Evolutionary conservation across 2,113 vertebrate genomes (phyloP).

Genomic region (Epinephelus cyanopodus): DNA sequence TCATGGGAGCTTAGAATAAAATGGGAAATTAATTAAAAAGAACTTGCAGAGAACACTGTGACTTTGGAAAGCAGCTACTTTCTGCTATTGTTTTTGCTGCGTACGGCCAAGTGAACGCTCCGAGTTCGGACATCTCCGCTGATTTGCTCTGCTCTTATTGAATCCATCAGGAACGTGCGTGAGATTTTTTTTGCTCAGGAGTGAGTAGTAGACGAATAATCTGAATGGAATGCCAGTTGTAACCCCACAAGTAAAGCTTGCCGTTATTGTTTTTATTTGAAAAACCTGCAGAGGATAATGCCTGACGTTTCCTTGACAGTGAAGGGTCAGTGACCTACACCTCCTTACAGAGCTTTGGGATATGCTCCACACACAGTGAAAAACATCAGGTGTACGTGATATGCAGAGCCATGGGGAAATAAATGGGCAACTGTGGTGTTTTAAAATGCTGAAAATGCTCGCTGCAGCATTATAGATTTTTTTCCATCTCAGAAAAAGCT

Average conservation of each 20-base stretch:
- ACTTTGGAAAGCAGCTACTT: not conserved
- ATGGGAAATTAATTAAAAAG: slow-evolving; percentile 41
- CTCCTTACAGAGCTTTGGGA: slow-evolving; percentile 47
- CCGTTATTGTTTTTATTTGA: slow-evolving; percentile 61
- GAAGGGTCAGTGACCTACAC: slow-evolving; percentile 56
- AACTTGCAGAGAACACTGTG: slow-evolving; percentile 11
- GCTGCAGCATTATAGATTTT: slow-evolving; percentile 12
- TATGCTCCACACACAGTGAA: slow-evolving; percentile 24
- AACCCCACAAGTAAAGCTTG: slow-evolving; percentile 37
- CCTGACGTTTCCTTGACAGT: slow-evolving; percentile 55
- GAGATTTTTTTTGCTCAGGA: slow-evolving; percentile 46
- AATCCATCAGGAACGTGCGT: slow-evolving; percentile 39
- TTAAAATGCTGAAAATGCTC: slow-evolving; percentile 48
- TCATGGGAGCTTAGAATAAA: slow-evolving; percentile 38
- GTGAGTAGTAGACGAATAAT: slow-evolving; percentile 46
- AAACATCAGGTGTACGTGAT: slow-evolving; percentile 56
- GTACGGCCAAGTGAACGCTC: slow-evolving; percentile 9
- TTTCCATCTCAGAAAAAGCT: slow-evolving; percentile 46
- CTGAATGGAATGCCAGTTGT: slow-evolving; percentile 54
- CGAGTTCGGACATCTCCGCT: slow-evolving; percentile 8
- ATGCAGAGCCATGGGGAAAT: slow-evolving; percentile 21
- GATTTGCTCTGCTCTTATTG: slow-evolving; percentile 54
- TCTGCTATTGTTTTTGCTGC: slow-evolving; percentile 21
- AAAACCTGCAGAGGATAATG: slow-evolving; percentile 61
- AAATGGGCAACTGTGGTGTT: slow-evolving; percentile 43